A percentile compares a stretch with the other conserved stretches of the same genome.
phyloP scores from a whole-genome alignment of 2,113 vertebrate genomes.

The Oreochromis niloticus region DNA sequence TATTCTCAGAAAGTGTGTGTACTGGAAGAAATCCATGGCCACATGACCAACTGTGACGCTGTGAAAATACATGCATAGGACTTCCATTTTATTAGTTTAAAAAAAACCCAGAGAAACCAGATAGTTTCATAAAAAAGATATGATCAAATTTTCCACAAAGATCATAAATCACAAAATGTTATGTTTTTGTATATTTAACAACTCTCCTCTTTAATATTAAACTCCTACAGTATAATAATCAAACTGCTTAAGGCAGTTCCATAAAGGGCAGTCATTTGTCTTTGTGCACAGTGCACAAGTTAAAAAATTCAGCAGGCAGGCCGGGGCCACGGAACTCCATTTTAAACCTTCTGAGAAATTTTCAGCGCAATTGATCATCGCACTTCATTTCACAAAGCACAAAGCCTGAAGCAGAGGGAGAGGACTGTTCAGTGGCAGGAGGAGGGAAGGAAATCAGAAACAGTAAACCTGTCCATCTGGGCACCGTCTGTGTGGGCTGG shows the following conservation, averaged over 20 bases:
- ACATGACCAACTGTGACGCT: constrained; percentile 37
- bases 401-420: constrained; percentile 14
- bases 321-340: constrained; percentile 39
- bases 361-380: constrained; percentile 62
- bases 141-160: constrained; percentile 45
- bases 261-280: constrained; percentile 52
- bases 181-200: constrained; percentile 44
- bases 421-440: constrained; percentile 12
- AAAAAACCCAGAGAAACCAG: background rate
- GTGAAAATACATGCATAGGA: constrained; percentile 35
- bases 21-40: constrained; percentile 44
- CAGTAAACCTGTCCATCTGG: constrained; percentile 58
- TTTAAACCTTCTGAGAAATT: constrained; percentile 56
- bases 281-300: constrained; percentile 26
- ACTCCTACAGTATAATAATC: constrained; percentile 36
- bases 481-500: constrained; percentile 34
- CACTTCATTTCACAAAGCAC: constrained; percentile 57
- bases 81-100: background rate
- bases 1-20: constrained; percentile 24
- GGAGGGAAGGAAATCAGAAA: constrained; percentile 39
- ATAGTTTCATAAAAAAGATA: background rate
- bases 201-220: constrained; percentile 39
- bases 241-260: constrained; percentile 35
- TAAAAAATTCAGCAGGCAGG: constrained; percentile 54
- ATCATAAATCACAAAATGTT: constrained; percentile 28